A percentile compares a stretch with the other conserved stretches of the same genome.
phyloP scores from a whole-genome alignment of 2,113 vertebrate genomes.

The Pelmatolapia mariae region DNA sequence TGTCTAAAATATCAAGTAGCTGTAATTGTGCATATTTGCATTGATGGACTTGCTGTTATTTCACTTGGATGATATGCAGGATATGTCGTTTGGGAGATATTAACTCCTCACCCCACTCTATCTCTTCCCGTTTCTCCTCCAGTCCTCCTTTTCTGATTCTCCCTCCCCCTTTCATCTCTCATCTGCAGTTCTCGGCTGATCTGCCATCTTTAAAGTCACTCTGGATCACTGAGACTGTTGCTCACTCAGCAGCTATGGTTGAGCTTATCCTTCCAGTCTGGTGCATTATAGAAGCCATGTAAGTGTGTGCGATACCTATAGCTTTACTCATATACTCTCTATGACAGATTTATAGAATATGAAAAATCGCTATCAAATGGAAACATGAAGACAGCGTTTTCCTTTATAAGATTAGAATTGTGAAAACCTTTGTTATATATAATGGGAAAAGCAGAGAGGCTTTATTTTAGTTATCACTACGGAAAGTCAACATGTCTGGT shows the following conservation, averaged over 20 bases:
- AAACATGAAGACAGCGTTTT: not conserved
- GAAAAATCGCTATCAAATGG: not conserved
- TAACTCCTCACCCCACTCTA: slow-evolving; percentile 14
- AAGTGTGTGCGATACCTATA: not conserved
- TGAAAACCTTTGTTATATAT: slow-evolving; percentile 8
- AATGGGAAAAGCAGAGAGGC: not conserved
- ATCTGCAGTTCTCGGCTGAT: slow-evolving; percentile 32
- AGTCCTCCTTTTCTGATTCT: not conserved
- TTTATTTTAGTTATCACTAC: not conserved
- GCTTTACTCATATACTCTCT: not conserved
- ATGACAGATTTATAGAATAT: not conserved
- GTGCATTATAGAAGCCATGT: not conserved
- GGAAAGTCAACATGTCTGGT: not conserved
- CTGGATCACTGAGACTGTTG: slow-evolving; percentile 21
- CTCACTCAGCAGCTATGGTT: slow-evolving; percentile 18
- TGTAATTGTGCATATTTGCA: slow-evolving; percentile 35
- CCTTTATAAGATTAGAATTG: not conserved
- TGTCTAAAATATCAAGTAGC: slow-evolving; percentile 37
- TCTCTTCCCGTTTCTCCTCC: slow-evolving; percentile 4
- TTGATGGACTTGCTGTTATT: slow-evolving; percentile 2
- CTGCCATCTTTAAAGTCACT: slow-evolving; percentile 48
- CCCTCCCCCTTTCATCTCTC: slow-evolving; percentile 21
- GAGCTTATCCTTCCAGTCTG: slow-evolving; percentile 9
- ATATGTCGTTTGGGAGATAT: not conserved
- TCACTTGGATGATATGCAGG: slow-evolving; percentile 12